Evolutionary conservation across 2,113 vertebrate species (phyloP), one percentile per base, ranked within the genome.

Genomic region (Periophthalmus modestus): DNA sequence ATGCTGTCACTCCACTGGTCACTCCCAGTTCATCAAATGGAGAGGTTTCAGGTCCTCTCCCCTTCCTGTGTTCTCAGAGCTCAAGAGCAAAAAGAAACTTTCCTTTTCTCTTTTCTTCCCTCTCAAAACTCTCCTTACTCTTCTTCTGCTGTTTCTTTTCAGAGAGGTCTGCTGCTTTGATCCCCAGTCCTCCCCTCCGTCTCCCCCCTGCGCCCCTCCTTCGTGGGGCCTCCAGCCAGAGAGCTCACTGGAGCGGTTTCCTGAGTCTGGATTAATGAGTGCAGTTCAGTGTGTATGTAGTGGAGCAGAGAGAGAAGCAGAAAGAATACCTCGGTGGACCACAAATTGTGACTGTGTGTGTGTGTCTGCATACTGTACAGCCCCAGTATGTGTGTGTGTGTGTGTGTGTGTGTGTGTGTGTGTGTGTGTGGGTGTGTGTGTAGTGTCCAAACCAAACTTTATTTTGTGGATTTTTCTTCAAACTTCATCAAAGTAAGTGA

Each of bases 211-310:
- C 66, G 46, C 66, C 78, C 81, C 58, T 70, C 63, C 67, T 78
- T 88, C 86, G 78, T 77, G 78, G 89, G 91, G 92, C 92, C 93
- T 93, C 91, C 80, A 91, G 89, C 91, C 89, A 93, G 89, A 90
- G 88, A 93, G 89, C 90, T 92, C 85, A 89, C 83, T 92, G 88
- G 89, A 92, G 93, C 86, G 87, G 92, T 93, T 93, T 93, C 91
- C 92, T 93, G 90, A 92, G 90, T 93, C 89, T 87, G 92, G 93
- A 93, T 93, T 93, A 94, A 93, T 93, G 87, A 90, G 90, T 90
- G 82, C 85, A 89, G 84, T 66, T 87, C 81, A 81, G 78, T 77
- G 72, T 77, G 57, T 80, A 46, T 76, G 75, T 73, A 55, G 74
- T 82, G 83, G 70, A 72, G 61, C 78, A 79, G 77, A 69, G 23